Conservation (phyloP, 2,113 vertebrate genomes). For the Arizona elegans region DNA sequence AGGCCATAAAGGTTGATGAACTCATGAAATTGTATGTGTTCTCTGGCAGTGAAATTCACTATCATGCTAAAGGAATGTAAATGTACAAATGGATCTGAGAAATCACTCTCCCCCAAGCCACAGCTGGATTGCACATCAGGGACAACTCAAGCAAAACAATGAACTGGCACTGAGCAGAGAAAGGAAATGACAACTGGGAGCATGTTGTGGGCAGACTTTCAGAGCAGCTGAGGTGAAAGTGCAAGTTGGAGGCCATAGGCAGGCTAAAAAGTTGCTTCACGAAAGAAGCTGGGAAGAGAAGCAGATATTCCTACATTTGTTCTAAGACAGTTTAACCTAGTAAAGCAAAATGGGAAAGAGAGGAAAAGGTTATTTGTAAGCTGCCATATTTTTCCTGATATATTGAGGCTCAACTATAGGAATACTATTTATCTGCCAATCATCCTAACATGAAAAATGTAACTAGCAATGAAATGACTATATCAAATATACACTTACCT, state of each 20-base stretch:
- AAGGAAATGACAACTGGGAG: constrained; percentile 6
- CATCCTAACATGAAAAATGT: background rate
- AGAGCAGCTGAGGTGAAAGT: constrained; percentile 17
- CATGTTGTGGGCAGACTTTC: background rate
- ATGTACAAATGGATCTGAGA: constrained; percentile 34
- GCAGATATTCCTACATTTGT: background rate
- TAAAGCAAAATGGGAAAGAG: background rate
- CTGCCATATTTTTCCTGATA: background rate
- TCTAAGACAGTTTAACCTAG: background rate
- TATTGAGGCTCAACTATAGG: background rate
- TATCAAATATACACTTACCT: background rate
- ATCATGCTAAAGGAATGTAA: constrained; percentile 38
- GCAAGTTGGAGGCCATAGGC: background rate
- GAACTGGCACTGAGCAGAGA: constrained; percentile 9
- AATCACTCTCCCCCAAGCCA: background rate
- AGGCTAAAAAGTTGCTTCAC: background rate
- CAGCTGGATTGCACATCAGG: constrained; percentile 16
- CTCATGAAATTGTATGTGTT: constrained; percentile 36
- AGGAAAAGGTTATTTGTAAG: background rate
- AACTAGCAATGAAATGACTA: background rate
- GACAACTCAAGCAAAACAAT: background rate
- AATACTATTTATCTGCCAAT: background rate
- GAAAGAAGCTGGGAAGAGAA: background rate
- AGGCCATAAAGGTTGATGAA: constrained; percentile 45
- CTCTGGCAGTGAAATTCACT: constrained; percentile 43